Percentiles rank a stretch among this genome's conserved stretches.
Evolutionary conservation across 2,888 invertebrate genomes (phyloP).

Genomic region (Tryphoninae sp.): DNA sequence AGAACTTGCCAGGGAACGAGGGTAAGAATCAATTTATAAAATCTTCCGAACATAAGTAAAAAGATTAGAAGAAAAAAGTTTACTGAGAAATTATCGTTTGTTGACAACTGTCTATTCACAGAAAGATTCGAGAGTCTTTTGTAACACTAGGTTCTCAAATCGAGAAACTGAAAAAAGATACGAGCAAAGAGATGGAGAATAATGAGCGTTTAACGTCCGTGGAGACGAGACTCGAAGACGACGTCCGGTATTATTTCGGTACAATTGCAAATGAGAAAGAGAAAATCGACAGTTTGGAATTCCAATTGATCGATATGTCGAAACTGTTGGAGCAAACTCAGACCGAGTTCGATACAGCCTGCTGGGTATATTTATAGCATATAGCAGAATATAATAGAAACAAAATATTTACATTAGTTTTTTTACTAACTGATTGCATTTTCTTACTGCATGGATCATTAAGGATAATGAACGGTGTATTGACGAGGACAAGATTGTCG

Average conservation of each 20-base stretch:
- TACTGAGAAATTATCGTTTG: neutral
- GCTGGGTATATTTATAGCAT: constrained; percentile 63
- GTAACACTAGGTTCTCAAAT: constrained; percentile 84
- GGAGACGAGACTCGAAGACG: constrained; percentile 84
- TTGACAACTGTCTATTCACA: constrained; percentile 71
- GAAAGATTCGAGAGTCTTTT: constrained; percentile 84
- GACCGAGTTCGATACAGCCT: constrained; percentile 83
- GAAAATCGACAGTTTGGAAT: constrained; percentile 83
- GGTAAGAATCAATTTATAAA: constrained; percentile 78
- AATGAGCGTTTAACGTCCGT: constrained; percentile 86
- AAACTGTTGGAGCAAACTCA: constrained; percentile 85
- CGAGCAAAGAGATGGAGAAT: constrained; percentile 85
- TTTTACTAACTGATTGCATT: neutral
- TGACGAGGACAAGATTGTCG: constrained; percentile 80
- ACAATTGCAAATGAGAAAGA: constrained; percentile 83
- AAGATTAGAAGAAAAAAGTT: neutral
- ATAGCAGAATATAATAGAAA: neutral
- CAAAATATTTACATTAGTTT: neutral
- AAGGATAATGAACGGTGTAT: constrained; percentile 83
- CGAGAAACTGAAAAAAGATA: constrained; percentile 86
- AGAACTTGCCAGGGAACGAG: constrained; percentile 84
- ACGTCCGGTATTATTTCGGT: constrained; percentile 80
- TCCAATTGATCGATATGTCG: constrained; percentile 83
- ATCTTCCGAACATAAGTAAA: too few species aligned
- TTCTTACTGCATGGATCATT: constrained; percentile 64